Percentiles rank a stretch among this genome's conserved stretches.
These are phyloP conservation scores for Tuta absoluta DNA, from an alignment of 2,888 invertebrate genomes.

Conservation along the genomic window DNA sequence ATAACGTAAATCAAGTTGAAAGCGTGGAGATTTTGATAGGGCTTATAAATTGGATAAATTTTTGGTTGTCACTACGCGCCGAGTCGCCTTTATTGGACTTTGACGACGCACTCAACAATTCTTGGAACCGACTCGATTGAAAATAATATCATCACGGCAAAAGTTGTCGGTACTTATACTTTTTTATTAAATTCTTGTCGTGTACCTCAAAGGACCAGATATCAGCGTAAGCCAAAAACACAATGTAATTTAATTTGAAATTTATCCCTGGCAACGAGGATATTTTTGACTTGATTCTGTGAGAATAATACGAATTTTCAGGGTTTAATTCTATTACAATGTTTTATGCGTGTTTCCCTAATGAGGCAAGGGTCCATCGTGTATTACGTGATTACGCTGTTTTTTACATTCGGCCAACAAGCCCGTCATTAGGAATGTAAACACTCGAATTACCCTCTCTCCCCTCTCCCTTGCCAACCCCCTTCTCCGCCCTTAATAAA, in stretches of 20 bases:
- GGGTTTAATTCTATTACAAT: constrained; percentile 24
- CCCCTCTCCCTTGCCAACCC: background rate
- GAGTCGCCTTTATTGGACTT: constrained; percentile 25
- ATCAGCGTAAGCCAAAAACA: constrained; percentile 32
- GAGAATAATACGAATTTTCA: constrained; percentile 16
- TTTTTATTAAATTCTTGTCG: constrained; percentile 38
- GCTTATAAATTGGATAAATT: constrained; percentile 13
- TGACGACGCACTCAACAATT: constrained; percentile 33
- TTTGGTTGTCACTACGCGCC: constrained; percentile 8
- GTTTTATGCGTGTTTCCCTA: constrained; percentile 17
- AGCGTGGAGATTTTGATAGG: too few species aligned
- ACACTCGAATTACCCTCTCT: constrained; percentile 19
- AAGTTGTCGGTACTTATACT: constrained; percentile 31
- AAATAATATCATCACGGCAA: constrained; percentile 35
- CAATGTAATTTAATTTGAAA: constrained; percentile 39
- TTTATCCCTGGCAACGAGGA: constrained; percentile 2
- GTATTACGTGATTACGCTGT: constrained; percentile 25
- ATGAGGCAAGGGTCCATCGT: constrained; percentile 23
- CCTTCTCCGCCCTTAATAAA: background rate
- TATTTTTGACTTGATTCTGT: constrained; percentile 10
- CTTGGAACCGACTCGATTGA: constrained; percentile 29
- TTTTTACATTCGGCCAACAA: constrained; percentile 26
- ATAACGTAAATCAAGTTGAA: too few species aligned
- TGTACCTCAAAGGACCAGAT: constrained; percentile 33
- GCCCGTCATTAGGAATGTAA: constrained; percentile 28